A percentile compares a stretch with the other conserved stretches of the same genome.
phyloP scores from a whole-genome alignment of 35 echinoderm and acorn worm species.

The Anneissia japonica region DNA sequence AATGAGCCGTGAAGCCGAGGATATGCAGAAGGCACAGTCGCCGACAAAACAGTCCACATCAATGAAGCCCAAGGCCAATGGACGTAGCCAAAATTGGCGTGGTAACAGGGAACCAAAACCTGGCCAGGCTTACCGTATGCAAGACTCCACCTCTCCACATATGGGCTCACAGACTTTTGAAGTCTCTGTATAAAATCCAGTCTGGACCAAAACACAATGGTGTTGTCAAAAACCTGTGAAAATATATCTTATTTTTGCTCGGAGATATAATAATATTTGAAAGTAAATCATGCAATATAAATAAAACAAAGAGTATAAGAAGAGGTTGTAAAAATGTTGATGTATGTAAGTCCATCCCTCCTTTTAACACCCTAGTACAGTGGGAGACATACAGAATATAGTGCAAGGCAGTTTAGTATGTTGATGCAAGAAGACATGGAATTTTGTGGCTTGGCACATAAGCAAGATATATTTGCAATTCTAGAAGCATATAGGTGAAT shows the following conservation, averaged over 20 bases:
- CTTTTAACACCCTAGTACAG: too few relatives aligned
- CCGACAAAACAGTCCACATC: not conserved
- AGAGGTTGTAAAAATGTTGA: too few relatives aligned
- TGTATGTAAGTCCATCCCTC: too few relatives aligned
- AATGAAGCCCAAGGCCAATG: not conserved
- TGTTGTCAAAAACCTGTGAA: not conserved
- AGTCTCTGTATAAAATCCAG: not conserved
- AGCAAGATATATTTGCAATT: too few relatives aligned
- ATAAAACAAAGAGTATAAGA: not conserved
- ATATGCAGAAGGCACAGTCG: conserved; percentile 18
- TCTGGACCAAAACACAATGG: not conserved
- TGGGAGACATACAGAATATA: too few relatives aligned
- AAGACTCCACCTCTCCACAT: not conserved
- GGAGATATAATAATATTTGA: not conserved
- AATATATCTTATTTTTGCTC: not conserved
- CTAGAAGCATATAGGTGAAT: too few relatives aligned
- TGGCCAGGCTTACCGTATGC: not conserved
- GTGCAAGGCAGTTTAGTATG: too few relatives aligned
- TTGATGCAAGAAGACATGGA: too few relatives aligned
- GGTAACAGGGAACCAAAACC: not conserved
- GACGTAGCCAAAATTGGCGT: not conserved
- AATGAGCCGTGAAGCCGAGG: conserved; percentile 70
- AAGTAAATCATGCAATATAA: not conserved
- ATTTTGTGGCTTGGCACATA: too few relatives aligned
- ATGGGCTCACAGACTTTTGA: not conserved